phyloP scores from a whole-genome alignment of 2,888 invertebrate species.

The Lasius platythorax region DNA sequence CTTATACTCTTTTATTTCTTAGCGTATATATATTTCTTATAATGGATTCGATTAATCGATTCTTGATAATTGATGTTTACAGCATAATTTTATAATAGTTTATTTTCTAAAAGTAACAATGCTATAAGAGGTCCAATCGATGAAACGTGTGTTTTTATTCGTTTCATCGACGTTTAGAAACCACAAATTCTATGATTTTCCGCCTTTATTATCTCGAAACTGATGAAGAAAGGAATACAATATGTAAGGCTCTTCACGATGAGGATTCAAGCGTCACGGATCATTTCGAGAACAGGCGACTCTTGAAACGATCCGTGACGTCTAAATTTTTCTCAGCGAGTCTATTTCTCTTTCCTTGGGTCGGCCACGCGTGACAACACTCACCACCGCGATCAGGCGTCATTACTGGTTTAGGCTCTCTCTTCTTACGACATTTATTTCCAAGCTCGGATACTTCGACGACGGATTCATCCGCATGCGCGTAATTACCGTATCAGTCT shows the following conservation, averaged over 20 bases:
- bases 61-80: neutral
- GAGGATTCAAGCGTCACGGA: slow-evolving; percentile 52
- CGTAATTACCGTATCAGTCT: neutral
- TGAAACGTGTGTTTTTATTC: neutral
- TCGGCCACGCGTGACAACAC: slow-evolving; percentile 53
- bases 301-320: slow-evolving; percentile 55
- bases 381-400: slow-evolving; percentile 44
- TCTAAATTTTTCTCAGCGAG: slow-evolving; percentile 35
- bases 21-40: neutral
- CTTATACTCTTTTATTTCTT: neutral
- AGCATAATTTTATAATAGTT: neutral
- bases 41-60: neutral
- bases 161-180: neutral
- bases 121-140: neutral
- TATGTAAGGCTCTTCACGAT: slow-evolving; percentile 16
- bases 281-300: slow-evolving; percentile 54
- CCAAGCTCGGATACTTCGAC: slow-evolving; percentile 36
- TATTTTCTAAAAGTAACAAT: neutral
- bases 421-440: slow-evolving; percentile 64
- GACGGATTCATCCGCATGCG: slow-evolving; percentile 55
- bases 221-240: slow-evolving; percentile 12
- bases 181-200: slow-evolving; percentile 5
- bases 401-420: slow-evolving; percentile 49
- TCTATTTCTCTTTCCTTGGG: slow-evolving; percentile 12
- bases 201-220: slow-evolving; percentile 25